Evolutionary conservation across 2,113 vertebrate species (phyloP).

Genomic region (Bucco capensis): DNA sequence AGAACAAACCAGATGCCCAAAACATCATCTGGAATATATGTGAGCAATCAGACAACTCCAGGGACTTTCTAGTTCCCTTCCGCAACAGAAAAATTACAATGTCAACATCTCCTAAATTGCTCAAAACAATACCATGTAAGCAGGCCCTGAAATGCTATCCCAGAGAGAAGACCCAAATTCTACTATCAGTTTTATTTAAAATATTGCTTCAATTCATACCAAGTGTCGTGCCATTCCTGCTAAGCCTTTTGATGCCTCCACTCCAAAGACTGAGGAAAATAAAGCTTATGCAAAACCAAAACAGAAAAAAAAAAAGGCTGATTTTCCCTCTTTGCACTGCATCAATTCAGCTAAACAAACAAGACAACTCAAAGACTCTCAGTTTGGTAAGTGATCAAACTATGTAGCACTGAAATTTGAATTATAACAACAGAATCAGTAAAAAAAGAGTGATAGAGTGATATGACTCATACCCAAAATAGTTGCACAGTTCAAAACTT

Average conservation of each 20-base stretch:
- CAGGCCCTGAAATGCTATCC: background rate
- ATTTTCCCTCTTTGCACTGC: background rate
- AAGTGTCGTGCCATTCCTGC: background rate
- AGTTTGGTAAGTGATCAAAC: background rate
- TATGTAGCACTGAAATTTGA: background rate
- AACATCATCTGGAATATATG: background rate
- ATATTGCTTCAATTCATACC: background rate
- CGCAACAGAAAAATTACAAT: background rate
- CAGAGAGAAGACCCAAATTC: background rate
- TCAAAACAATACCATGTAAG: rapidly evolving
- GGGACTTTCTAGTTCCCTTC: background rate
- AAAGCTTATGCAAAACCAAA: background rate
- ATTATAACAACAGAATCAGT: background rate
- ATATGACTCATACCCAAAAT: background rate
- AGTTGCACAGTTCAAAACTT: background rate
- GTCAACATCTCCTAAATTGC: background rate
- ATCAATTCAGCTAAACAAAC: background rate
- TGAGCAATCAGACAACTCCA: background rate
- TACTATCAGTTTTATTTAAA: background rate
- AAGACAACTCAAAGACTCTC: background rate
- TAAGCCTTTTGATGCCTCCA: background rate
- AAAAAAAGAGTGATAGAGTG: background rate
- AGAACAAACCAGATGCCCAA: background rate
- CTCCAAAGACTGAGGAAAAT: background rate
- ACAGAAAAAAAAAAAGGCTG: background rate